Percentiles rank a stretch among this genome's conserved stretches.
These are phyloP conservation scores for Diuraphis noxia DNA, from an alignment of 1,140 invertebrate genomes.

Conservation along the genomic window DNA sequence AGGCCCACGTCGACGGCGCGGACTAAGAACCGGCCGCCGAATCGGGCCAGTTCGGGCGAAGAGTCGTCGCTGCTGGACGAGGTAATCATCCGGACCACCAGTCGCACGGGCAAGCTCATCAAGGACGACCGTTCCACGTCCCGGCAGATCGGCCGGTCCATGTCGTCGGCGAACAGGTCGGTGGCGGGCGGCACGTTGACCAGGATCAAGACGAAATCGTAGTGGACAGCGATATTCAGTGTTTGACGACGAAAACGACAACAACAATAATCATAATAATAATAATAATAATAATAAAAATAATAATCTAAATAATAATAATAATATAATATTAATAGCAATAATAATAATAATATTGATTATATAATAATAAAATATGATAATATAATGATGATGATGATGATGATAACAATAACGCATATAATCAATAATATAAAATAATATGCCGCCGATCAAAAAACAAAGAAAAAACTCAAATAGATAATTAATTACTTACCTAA, in stretches of 20 bases:
- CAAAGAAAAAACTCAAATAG: background rate
- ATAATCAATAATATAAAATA: background rate
- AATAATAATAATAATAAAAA: background rate
- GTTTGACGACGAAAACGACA: background rate
- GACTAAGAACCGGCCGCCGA: background rate
- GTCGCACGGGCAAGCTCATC: conserved; percentile 31
- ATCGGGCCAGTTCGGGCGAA: conserved; percentile 27
- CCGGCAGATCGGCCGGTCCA: conserved; percentile 35
- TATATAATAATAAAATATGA: background rate
- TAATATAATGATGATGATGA: background rate
- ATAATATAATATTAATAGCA: background rate
- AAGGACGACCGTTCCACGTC: conserved; percentile 43
- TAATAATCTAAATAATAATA: background rate
- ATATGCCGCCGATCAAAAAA: background rate
- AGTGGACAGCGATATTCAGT: background rate
- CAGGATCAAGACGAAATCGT: conserved; percentile 6
- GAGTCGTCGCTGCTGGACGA: conserved; percentile 45
- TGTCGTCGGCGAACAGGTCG: conserved; percentile 34
- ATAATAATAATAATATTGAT: background rate
- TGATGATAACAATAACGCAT: background rate
- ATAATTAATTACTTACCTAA: background rate
- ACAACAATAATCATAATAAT: background rate
- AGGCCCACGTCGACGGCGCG: background rate
- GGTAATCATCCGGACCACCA: conserved; percentile 40
- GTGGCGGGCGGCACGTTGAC: background rate